These are phyloP conservation scores for Trachymyrmex cornetzi DNA, from an alignment of 1,140 invertebrate species.

Conservation along the genomic window DNA sequence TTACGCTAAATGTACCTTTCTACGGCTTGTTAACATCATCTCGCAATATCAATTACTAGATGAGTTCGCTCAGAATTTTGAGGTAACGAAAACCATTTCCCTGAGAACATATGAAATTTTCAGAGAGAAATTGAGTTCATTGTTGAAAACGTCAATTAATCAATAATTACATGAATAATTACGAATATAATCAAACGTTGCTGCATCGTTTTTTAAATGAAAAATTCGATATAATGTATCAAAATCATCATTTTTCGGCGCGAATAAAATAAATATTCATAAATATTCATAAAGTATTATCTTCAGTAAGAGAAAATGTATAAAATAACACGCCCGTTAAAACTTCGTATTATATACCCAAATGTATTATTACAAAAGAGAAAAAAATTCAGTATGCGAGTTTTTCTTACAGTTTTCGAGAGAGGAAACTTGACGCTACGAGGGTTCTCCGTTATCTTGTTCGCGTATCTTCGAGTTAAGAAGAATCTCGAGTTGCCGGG, in stretches of 20 bases:
- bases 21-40: conserved; percentile 40
- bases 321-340: conserved; percentile 21
- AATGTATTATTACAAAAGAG: conserved; percentile 26
- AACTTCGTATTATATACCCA: neutral
- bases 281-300: neutral
- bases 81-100: neutral
- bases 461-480: conserved; percentile 39
- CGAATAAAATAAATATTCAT: conserved; percentile 1
- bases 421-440: conserved; percentile 21
- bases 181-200: conserved; percentile 4
- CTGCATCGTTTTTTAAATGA: neutral
- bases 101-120: neutral
- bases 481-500: conserved; percentile 40
- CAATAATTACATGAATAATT: conserved; percentile 10
- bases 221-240: neutral
- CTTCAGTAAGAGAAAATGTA: neutral
- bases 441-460: conserved; percentile 22
- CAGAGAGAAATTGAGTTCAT: neutral
- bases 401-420: conserved; percentile 6
- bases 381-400: conserved; percentile 3
- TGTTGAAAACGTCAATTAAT: conserved; percentile 8
- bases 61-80: conserved; percentile 17
- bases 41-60: conserved; percentile 41
- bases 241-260: neutral
- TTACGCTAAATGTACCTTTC: conserved; percentile 33